These are phyloP conservation scores for Parnassius glacialis DNA, from an alignment of 2,888 invertebrate species.

Conservation along the genomic window DNA sequence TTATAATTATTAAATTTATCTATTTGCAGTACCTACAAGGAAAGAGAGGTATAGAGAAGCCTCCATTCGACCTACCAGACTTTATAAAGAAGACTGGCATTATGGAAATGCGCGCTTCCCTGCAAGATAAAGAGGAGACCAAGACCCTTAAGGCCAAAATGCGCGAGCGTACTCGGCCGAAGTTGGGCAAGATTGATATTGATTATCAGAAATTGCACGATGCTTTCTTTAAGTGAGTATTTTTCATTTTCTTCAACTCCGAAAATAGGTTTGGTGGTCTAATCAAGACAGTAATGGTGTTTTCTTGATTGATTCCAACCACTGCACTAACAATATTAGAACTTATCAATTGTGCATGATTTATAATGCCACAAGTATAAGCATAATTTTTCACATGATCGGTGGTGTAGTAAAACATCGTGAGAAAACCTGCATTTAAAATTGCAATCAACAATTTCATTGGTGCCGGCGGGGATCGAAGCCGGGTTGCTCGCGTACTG, in stretches of 20 bases:
- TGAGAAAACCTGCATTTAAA: too few species aligned
- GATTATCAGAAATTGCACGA: conserved; percentile 99
- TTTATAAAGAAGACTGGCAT: conserved; percentile 99
- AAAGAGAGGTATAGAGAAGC: conserved; percentile 99
- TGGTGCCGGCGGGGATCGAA: too few species aligned
- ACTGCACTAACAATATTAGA: too few species aligned
- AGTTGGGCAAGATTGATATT: conserved; percentile 99
- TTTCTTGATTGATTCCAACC: too few species aligned
- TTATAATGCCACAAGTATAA: too few species aligned
- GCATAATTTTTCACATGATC: too few species aligned
- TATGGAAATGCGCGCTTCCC: conserved; percentile 99
- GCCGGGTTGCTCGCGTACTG: too few species aligned
- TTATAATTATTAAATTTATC: neutral
- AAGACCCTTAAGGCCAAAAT: conserved; percentile 98
- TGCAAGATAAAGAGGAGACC: conserved; percentile 98
- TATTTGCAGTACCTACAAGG: conserved; percentile 91
- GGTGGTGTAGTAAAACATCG: too few species aligned
- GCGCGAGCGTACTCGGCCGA: conserved; percentile 97
- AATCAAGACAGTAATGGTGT: too few species aligned
- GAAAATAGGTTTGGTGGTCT: too few species aligned
- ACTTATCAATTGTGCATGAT: too few species aligned
- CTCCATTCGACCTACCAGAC: conserved; percentile 98
- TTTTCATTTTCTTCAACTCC: conserved; percentile 1
- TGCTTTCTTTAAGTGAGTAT: conserved; percentile 94
- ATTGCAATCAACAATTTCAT: too few species aligned